Evolutionary conservation across 2,797 vertebrate genomes (phyloP).

Genomic region (Coilia nasus): DNA sequence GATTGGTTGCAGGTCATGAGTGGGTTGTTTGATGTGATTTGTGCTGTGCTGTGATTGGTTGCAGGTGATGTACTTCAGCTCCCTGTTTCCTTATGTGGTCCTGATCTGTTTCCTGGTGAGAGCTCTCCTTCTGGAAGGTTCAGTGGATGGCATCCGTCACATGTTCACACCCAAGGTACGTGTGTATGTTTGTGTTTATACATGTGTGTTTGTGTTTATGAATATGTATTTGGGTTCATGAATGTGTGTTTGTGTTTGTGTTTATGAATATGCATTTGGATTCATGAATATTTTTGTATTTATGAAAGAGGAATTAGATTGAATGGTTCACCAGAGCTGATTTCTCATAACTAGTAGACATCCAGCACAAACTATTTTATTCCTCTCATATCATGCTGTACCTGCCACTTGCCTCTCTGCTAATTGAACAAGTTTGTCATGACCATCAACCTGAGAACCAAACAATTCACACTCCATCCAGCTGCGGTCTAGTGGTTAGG

Average conservation of each 20-base stretch:
- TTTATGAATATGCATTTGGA: not conserved
- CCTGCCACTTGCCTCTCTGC: not conserved
- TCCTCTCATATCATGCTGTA: not conserved
- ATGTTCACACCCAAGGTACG: conserved; percentile 84
- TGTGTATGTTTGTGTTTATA: conserved; percentile 11
- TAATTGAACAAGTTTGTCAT: not conserved
- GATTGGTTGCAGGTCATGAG: conserved; percentile 75
- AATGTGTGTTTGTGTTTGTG: conserved; percentile 1
- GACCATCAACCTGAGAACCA: not conserved
- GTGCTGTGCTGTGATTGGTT: conserved; percentile 33
- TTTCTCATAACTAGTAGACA: not conserved
- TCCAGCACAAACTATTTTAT: not conserved
- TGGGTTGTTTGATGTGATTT: not conserved
- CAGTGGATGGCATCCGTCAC: conserved; percentile 90
- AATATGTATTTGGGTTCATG: not conserved
- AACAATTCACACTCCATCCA: not conserved
- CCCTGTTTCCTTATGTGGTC: conserved; percentile 93
- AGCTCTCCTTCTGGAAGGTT: conserved; percentile 89
- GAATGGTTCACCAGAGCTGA: not conserved
- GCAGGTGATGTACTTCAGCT: conserved; percentile 99
- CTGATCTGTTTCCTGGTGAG: conserved; percentile 94
- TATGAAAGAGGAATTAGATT: not conserved
- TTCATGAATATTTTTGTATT: not conserved
- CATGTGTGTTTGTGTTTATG: not conserved
- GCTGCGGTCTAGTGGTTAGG: too few relatives aligned